Percentiles rank a stretch among this genome's conserved stretches.
Evolutionary conservation across 2,113 vertebrate genomes (phyloP).

Genomic region (Phoxinus phoxinus): DNA sequence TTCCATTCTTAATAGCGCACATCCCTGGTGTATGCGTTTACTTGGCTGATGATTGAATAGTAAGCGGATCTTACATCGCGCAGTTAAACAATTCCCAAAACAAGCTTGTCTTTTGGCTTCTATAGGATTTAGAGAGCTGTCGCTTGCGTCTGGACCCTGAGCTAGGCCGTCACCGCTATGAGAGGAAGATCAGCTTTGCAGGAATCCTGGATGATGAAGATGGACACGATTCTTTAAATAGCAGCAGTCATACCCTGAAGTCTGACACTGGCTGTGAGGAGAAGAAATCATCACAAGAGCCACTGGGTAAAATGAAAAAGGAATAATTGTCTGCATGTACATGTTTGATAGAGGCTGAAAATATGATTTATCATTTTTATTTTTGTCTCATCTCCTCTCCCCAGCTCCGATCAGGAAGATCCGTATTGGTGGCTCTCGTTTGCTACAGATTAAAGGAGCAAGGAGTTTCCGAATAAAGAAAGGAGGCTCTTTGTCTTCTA

Average conservation of each 20-base stretch:
- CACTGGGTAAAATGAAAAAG: constrained; percentile 66
- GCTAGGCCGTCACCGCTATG: constrained; percentile 93
- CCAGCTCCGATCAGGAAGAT: constrained; percentile 92
- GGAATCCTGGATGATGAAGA: constrained; percentile 98
- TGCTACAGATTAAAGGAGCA: constrained; percentile 99
- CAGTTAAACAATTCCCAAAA: neutral
- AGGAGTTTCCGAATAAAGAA: constrained; percentile 98
- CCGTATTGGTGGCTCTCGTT: constrained; percentile 94
- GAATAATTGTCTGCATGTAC: neutral
- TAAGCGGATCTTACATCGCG: neutral
- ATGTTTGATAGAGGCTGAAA: neutral
- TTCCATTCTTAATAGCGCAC: no score
- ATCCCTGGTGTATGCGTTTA: no score
- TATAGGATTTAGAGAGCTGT: constrained; percentile 93
- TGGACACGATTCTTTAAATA: constrained; percentile 94
- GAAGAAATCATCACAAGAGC: constrained; percentile 85
- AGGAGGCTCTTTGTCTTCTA: constrained; percentile 95
- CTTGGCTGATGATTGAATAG: neutral
- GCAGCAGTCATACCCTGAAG: constrained; percentile 98
- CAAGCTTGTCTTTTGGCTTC: neutral
- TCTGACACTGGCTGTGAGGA: constrained; percentile 93
- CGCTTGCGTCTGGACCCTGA: constrained; percentile 93
- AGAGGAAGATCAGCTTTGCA: constrained; percentile 98
- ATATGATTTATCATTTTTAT: constrained; percentile 18
- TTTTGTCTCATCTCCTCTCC: constrained; percentile 30